A percentile compares a stretch with the other conserved stretches of the same genome.
phyloP scores from a whole-genome alignment of 2,888 invertebrate genomes.

The Nemoura dubitans region DNA sequence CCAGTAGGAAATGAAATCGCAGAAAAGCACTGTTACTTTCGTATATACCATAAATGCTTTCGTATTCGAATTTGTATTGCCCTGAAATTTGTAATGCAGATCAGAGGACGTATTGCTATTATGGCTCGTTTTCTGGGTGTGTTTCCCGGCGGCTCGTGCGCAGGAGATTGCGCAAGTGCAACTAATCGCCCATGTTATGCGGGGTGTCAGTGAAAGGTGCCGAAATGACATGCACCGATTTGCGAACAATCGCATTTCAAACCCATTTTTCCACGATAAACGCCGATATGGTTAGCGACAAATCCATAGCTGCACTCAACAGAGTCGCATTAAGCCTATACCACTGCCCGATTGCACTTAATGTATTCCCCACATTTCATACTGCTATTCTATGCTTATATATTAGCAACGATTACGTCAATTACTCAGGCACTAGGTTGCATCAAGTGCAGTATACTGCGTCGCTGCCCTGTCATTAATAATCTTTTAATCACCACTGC shows the following conservation, averaged over 20 bases:
- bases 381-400: neutral
- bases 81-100: constrained; percentile 12
- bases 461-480: neutral
- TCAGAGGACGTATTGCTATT: neutral
- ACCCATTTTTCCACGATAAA: neutral
- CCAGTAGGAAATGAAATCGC: neutral
- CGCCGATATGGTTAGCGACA: neutral
- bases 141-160: neutral
- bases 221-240: neutral
- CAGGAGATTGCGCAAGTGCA: constrained; percentile 14
- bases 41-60: neutral
- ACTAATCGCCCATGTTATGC: neutral
- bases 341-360: neutral
- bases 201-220: constrained; percentile 16
- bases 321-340: neutral
- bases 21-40: neutral
- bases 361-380: neutral
- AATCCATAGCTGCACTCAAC: neutral
- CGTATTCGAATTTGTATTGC: neutral
- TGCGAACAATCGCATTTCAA: neutral
- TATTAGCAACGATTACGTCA: neutral
- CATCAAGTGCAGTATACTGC: neutral
- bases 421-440: neutral
- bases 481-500: neutral
- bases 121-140: neutral